phyloP scores from a whole-genome alignment of 2,797 vertebrate genomes.

The Anisognathus igniventris region DNA sequence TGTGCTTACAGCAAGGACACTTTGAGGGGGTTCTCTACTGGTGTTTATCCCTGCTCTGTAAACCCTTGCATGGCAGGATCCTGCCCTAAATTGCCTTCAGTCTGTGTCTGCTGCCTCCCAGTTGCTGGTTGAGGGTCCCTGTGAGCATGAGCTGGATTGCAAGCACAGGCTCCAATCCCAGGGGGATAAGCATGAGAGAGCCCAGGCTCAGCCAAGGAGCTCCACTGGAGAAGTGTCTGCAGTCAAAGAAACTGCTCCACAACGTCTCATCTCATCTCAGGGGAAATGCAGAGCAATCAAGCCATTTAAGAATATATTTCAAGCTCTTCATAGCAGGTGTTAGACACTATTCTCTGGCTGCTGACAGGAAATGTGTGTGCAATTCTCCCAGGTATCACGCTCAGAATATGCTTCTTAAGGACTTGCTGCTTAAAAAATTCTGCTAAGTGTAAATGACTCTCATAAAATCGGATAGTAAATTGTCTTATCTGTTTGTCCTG shows the following conservation, averaged over 20 bases:
- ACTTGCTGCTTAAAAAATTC: slow-evolving; percentile 23
- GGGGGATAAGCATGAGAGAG: rapidly evolving
- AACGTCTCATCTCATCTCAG: not conserved
- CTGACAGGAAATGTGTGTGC: slow-evolving; percentile 55
- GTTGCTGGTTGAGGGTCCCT: not conserved
- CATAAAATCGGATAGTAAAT: slow-evolving; percentile 42
- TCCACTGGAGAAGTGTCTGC: not conserved
- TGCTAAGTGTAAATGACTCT: slow-evolving; percentile 25
- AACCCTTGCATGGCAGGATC: not conserved
- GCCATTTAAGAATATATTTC: slow-evolving; percentile 57
- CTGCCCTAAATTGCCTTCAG: not conserved
- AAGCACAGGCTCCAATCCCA: not conserved
- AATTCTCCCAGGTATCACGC: slow-evolving; percentile 11
- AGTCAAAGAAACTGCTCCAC: not conserved
- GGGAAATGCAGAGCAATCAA: slow-evolving; percentile 58
- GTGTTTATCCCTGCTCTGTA: not conserved
- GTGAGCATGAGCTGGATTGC: not conserved
- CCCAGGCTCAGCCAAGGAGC: not conserved
- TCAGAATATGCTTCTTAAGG: slow-evolving; percentile 9
- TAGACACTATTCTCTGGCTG: slow-evolving; percentile 19
- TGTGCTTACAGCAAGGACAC: not conserved
- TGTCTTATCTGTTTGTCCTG: slow-evolving; percentile 50
- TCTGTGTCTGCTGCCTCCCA: not conserved
- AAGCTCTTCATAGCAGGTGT: slow-evolving; percentile 49
- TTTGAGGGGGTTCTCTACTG: not conserved